These are phyloP conservation scores for Sinotaia quadrata DNA, from an alignment of 2,888 invertebrate genomes.

Conservation along the genomic window DNA sequence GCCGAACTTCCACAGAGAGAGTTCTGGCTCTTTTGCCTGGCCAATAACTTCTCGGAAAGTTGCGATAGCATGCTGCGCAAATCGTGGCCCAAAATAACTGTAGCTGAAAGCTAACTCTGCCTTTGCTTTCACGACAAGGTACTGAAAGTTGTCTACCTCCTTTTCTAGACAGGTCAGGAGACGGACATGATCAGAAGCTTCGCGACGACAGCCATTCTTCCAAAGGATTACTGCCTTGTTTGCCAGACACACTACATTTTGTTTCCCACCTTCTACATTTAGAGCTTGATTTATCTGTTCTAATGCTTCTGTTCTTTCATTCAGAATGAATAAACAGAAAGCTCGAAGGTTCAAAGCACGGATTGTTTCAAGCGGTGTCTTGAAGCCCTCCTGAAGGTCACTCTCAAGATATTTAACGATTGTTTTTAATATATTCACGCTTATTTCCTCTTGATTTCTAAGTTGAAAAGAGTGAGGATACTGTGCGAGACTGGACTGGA, in stretches of 20 bases:
- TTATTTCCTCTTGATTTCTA: no score
- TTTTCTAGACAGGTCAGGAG: neutral
- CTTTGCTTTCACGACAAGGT: constrained; percentile 9
- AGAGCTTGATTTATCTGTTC: neutral
- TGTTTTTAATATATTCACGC: no score
- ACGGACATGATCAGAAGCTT: neutral
- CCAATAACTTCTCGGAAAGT: constrained; percentile 5
- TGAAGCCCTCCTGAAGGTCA: neutral
- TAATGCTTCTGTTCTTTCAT: neutral
- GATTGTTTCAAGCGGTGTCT: neutral
- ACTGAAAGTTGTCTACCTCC: neutral
- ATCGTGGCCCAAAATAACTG: neutral
- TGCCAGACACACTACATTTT: constrained; percentile 21
- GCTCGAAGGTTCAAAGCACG: constrained; percentile 15
- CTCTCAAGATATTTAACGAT: no score
- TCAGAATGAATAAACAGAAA: neutral
- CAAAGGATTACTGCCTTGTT: constrained; percentile 24
- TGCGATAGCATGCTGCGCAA: neutral
- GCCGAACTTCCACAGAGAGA: constrained; percentile 24
- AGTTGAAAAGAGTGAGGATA: no score
- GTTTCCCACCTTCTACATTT: neutral
- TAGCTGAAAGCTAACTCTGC: constrained; percentile 26
- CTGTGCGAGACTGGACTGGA: no score
- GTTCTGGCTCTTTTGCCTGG: constrained; percentile 8
- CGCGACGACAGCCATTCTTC: neutral